Evolutionary conservation across 2,888 invertebrate species (phyloP).

Genomic region (Scaptomyza reducta): DNA sequence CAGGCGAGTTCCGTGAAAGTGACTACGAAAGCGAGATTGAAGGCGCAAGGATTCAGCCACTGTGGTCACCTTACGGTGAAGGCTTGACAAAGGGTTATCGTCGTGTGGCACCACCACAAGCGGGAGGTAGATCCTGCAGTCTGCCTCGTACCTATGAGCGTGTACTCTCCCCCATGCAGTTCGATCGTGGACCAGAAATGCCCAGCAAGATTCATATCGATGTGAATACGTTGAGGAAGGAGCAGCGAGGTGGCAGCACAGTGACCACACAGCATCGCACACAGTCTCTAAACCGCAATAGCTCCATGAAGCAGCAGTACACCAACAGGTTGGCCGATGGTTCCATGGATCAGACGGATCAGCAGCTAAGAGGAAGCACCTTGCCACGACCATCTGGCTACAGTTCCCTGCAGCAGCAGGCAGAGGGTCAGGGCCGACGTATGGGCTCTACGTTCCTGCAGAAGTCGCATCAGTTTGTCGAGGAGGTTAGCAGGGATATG

Average conservation of each 20-base stretch:
- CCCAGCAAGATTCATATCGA: constrained; percentile 82
- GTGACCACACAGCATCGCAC: constrained; percentile 72
- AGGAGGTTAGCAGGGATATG: constrained; percentile 87
- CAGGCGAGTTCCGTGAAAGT: constrained; percentile 88
- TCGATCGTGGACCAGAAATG: constrained; percentile 86
- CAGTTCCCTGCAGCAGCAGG: constrained; percentile 82
- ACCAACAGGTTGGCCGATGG: constrained; percentile 41
- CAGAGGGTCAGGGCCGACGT: constrained; percentile 86
- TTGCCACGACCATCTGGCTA: constrained; percentile 87
- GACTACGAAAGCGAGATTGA: constrained; percentile 90
- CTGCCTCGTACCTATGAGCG: constrained; percentile 85
- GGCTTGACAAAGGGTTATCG: constrained; percentile 86
- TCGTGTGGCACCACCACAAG: constrained; percentile 86
- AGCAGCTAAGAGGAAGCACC: constrained; percentile 85
- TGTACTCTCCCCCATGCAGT: constrained; percentile 87
- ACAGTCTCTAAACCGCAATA: constrained; percentile 81
- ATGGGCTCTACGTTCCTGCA: constrained; percentile 89
- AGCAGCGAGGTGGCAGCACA: constrained; percentile 73
- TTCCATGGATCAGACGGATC: constrained; percentile 64
- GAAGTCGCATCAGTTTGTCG: constrained; percentile 88
- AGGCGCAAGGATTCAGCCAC: constrained; percentile 86
- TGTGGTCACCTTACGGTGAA: constrained; percentile 88
- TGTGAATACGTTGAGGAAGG: constrained; percentile 69
- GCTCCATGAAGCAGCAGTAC: constrained; percentile 66
- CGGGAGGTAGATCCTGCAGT: constrained; percentile 85